Base-by-base conservation (phyloP, 2,888 invertebrate genomes). In the Clostera curtula region DNA sequence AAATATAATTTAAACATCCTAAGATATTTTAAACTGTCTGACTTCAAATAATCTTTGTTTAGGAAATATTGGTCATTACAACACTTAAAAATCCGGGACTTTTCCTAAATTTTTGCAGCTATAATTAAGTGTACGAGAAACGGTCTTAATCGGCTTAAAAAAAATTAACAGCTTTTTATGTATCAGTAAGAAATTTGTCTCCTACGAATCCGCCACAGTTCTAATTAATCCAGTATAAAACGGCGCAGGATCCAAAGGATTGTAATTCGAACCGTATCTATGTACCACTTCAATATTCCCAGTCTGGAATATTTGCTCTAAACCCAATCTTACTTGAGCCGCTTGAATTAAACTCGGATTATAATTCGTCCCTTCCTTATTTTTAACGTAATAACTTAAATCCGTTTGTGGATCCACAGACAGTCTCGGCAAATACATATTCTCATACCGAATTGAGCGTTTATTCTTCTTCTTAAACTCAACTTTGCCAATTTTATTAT, bases 381-480 rank as follows among this genome's bases (percentile, higher is more conserved):
- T 68, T 35, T 75, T 77, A 0, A 60, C 34, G 19, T 73, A 74
- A 28, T 62, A 73, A 31, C 71, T 71, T 3, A 75, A 56, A 29
- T 79, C 74, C 5, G 51, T 44, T 4, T 55, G 49, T 0, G 74
- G 69, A 12, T 73, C 42, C 1, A 39, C 41, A 0, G 74, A 49
- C 1, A 43, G 21, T 0, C 58, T 39, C 0, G 69, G 62, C 3
- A 41, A 35, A n/a, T 56, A 43, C 16, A 57, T 50, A 1, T 31
- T 37, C 7, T 46, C 46, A 12, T 64, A 59, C 2, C 37, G 6
- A 0, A 55, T 11, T 0, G 62, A 60, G 2, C 71, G 31, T 29
- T 58, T 60, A 3, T 31, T 17, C 31, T 40, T 27, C 12, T 43
- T 27, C 6, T 14, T 23, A 7, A 10, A 2, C 12, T 22, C 3